Conservation (phyloP, 2,888 invertebrate species). For the Acheta domesticus region DNA sequence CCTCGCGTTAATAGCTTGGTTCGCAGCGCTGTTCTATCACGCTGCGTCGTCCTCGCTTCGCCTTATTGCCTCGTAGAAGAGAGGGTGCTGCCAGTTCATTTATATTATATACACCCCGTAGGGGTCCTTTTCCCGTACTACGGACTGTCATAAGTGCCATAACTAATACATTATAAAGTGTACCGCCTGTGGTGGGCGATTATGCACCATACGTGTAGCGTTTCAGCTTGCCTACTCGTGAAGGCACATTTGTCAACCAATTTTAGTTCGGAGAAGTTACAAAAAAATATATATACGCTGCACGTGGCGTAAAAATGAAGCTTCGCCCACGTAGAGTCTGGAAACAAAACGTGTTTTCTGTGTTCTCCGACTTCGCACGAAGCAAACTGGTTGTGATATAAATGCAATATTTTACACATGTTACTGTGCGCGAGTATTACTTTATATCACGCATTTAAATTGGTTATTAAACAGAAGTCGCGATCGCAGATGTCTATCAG, state of each 20-base stretch:
- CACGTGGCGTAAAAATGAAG: background rate
- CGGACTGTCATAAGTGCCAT: conserved; percentile 18
- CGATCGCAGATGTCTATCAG: background rate
- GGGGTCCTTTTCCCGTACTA: conserved; percentile 9
- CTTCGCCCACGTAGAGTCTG: background rate
- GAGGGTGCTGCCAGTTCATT: conserved; percentile 10
- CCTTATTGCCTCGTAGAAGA: conserved; percentile 6
- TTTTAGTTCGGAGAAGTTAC: background rate
- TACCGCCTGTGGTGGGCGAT: background rate
- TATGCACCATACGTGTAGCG: conserved; percentile 9
- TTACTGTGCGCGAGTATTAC: background rate
- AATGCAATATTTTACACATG: background rate
- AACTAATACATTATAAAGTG: conserved; percentile 18
- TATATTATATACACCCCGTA: conserved; percentile 18
- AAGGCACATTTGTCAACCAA: conserved; percentile 18
- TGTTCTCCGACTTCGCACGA: background rate
- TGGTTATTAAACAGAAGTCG: background rate
- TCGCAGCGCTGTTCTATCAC: background rate
- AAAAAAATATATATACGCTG: background rate
- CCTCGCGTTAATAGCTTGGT: background rate
- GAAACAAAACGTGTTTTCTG: conserved; percentile 4
- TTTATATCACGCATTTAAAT: background rate
- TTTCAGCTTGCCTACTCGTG: conserved; percentile 18
- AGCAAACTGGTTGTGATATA: background rate
- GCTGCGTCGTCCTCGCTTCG: background rate